Conservation (phyloP, 2,113 vertebrate genomes). For the Halcyon senegalensis region DNA sequence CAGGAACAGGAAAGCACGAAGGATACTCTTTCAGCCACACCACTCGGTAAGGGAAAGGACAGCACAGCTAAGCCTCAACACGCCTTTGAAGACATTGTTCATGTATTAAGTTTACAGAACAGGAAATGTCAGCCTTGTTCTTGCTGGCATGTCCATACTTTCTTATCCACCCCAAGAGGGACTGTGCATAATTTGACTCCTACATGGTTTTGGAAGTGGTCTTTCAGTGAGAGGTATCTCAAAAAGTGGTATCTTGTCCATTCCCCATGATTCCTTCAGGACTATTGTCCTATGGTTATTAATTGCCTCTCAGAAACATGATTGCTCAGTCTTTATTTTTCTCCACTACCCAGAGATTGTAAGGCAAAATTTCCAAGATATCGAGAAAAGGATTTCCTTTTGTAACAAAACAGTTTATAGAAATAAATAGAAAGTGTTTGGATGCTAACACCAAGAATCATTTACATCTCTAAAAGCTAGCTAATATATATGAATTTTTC, state of each 20-base stretch:
- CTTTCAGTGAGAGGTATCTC: background rate
- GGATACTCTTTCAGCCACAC: background rate
- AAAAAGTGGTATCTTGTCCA: background rate
- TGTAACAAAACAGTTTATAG: background rate
- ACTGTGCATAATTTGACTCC: background rate
- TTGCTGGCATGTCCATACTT: background rate
- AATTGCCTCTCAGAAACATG: background rate
- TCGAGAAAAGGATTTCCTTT: background rate
- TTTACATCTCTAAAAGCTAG: background rate
- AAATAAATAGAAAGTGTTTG: background rate
- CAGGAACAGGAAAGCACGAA: background rate
- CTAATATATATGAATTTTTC: background rate
- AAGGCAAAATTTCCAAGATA: background rate
- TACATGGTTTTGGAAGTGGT: background rate
- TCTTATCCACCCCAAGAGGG: background rate
- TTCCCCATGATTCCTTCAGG: background rate
- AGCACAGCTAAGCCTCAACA: background rate
- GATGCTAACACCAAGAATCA: background rate
- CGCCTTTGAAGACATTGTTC: background rate
- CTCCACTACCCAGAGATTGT: background rate
- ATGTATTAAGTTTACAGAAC: background rate
- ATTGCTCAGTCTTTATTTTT: background rate
- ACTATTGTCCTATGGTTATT: background rate
- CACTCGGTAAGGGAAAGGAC: background rate
- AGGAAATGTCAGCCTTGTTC: constrained; percentile 14